Conservation (phyloP, 2,797 vertebrate genomes). For the Silurus aristotelis region DNA sequence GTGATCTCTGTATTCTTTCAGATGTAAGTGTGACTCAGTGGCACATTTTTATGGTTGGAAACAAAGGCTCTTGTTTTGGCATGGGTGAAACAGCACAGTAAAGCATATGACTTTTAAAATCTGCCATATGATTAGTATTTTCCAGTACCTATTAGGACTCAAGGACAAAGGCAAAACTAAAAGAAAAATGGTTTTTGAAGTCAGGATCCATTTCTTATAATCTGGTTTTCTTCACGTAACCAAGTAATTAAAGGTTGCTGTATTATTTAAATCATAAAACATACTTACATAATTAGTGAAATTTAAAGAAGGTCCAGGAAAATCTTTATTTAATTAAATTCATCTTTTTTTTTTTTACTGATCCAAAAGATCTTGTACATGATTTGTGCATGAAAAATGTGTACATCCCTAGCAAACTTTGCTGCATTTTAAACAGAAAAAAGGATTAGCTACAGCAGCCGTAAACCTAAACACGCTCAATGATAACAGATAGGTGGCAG, state of each 20-base stretch:
- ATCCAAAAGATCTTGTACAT: neutral
- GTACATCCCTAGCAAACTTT: neutral
- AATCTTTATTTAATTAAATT: neutral
- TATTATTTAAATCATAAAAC: neutral
- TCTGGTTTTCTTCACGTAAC: neutral
- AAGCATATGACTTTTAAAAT: neutral
- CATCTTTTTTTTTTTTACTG: neutral
- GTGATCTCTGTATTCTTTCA: neutral
- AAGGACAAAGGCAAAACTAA: too few species aligned
- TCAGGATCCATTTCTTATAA: neutral
- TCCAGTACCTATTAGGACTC: neutral
- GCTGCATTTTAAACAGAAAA: constrained; percentile 5
- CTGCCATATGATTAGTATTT: neutral
- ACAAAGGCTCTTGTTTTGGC: neutral
- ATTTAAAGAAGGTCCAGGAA: neutral
- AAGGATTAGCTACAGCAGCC: neutral
- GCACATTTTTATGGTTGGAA: neutral
- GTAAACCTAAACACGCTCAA: neutral
- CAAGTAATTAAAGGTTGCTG: neutral
- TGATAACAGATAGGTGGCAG: too few species aligned
- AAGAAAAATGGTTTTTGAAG: neutral
- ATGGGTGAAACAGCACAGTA: neutral
- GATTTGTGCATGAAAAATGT: neutral
- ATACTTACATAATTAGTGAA: constrained; percentile 3
- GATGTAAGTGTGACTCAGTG: neutral